Evolutionary conservation across 2,797 vertebrate species (phyloP).

Genomic region (Oceanodroma leucorhoa): DNA sequence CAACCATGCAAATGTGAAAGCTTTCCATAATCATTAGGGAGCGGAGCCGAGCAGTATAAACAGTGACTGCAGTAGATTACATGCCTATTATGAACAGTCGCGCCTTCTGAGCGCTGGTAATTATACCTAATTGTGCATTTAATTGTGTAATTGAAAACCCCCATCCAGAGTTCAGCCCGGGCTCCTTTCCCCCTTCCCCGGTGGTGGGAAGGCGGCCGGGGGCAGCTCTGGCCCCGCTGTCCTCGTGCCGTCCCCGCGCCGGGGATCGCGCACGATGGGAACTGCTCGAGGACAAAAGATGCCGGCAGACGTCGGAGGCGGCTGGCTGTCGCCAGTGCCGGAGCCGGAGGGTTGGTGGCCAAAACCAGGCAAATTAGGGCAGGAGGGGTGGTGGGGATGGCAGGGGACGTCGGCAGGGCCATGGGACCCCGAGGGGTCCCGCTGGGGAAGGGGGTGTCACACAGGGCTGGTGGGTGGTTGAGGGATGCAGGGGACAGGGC

Average conservation of each 20-base stretch:
- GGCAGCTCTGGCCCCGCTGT: neutral
- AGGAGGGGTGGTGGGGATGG: neutral
- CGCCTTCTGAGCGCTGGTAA: slow-evolving; percentile 76
- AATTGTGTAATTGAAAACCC: slow-evolving; percentile 82
- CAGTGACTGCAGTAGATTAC: slow-evolving; percentile 79
- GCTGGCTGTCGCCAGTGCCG: accelerated
- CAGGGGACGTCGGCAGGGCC: neutral
- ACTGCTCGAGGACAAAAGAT: neutral
- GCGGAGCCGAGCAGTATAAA: slow-evolving; percentile 70
- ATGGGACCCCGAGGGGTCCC: neutral
- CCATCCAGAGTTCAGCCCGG: slow-evolving; percentile 54
- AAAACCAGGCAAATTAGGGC: neutral
- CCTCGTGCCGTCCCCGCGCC: neutral
- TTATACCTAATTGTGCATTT: slow-evolving; percentile 83
- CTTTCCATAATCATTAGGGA: slow-evolving; percentile 76
- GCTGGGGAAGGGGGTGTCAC: neutral
- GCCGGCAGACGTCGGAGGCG: neutral
- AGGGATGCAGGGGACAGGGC: neutral
- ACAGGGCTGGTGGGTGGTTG: neutral
- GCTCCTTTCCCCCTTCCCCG: neutral
- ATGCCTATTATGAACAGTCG: slow-evolving; percentile 76
- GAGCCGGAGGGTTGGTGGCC: neutral
- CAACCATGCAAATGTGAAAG: slow-evolving; percentile 76
- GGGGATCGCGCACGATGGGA: neutral
- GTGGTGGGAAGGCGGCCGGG: neutral